Evolutionary conservation across 2,797 vertebrate species (phyloP).

Genomic region (Trachurus trachurus): DNA sequence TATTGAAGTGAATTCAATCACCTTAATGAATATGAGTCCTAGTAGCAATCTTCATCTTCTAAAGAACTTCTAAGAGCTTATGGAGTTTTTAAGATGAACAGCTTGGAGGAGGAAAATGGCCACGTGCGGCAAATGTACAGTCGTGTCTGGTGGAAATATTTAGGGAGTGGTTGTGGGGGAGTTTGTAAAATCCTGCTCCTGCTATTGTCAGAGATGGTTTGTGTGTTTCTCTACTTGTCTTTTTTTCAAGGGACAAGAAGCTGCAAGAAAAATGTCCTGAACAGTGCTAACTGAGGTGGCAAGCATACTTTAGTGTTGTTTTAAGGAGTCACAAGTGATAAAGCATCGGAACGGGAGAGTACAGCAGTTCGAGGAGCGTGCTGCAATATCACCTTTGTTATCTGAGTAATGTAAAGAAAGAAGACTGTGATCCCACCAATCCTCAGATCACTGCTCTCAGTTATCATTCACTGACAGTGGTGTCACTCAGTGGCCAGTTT

Average conservation of each 20-base stretch:
- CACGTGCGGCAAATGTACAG: conserved; percentile 74
- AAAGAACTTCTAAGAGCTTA: conserved; percentile 96
- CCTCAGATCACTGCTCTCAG: not conserved
- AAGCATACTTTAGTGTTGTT: not conserved
- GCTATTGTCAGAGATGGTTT: not conserved
- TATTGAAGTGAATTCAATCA: conserved; percentile 96
- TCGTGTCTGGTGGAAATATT: conserved; percentile 87
- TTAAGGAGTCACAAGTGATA: not conserved
- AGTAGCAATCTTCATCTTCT: conserved; percentile 89
- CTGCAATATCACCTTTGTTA: no score
- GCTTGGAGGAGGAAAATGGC: conserved; percentile 91
- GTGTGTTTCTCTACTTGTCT: no score
- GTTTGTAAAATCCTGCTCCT: conserved; percentile 70
- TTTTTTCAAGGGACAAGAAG: not conserved
- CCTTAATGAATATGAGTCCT: conserved; percentile 95
- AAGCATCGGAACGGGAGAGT: no score
- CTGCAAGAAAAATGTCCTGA: no score
- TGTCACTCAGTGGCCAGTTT: not conserved
- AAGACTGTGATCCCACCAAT: not conserved
- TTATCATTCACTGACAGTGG: not conserved
- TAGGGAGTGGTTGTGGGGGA: conserved; percentile 74
- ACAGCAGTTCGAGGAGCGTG: no score
- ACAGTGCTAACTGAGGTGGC: not conserved
- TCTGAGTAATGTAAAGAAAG: not conserved
- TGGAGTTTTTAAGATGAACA: conserved; percentile 96